Conservation (phyloP, 2,888 invertebrate species). For the Anthophora plumipes region DNA sequence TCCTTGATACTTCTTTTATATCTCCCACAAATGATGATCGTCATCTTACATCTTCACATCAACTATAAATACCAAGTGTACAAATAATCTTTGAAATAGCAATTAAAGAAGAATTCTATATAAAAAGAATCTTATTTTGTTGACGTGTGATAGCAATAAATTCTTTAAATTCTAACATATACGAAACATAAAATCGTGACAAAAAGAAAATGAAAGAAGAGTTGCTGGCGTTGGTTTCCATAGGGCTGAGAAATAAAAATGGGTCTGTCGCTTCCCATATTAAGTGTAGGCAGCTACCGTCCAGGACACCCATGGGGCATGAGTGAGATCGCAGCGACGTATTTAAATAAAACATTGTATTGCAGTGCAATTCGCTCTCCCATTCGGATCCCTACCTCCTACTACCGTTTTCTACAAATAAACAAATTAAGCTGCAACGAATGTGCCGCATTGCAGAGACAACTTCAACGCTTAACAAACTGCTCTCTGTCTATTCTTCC, state of each 20-base stretch:
- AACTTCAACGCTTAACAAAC: conserved; percentile 73
- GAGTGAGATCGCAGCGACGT: conserved; percentile 79
- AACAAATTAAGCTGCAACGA: conserved; percentile 82
- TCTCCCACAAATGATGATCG: too few species aligned
- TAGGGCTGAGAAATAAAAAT: conserved; percentile 81
- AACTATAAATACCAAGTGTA: background rate
- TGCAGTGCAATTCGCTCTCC: conserved; percentile 79
- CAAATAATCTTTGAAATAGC: background rate
- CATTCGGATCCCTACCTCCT: conserved; percentile 45
- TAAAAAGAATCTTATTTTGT: background rate
- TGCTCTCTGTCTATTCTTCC: conserved; percentile 62
- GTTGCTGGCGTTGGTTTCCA: conserved; percentile 62
- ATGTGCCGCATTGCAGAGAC: conserved; percentile 71
- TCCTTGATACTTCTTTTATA: too few species aligned
- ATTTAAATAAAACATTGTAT: conserved; percentile 83
- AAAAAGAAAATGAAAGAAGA: conserved; percentile 49
- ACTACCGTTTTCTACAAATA: conserved; percentile 74
- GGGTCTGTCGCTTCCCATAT: conserved; percentile 82
- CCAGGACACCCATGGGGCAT: conserved; percentile 82
- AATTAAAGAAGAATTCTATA: background rate
- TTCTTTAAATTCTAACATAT: conserved; percentile 24
- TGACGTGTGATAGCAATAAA: background rate
- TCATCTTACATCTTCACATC: too few species aligned
- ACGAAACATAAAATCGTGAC: conserved; percentile 62
- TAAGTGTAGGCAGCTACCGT: conserved; percentile 80